Base-by-base conservation (phyloP, 2,113 vertebrate species). In the Potamarius usumacintae region DNA sequence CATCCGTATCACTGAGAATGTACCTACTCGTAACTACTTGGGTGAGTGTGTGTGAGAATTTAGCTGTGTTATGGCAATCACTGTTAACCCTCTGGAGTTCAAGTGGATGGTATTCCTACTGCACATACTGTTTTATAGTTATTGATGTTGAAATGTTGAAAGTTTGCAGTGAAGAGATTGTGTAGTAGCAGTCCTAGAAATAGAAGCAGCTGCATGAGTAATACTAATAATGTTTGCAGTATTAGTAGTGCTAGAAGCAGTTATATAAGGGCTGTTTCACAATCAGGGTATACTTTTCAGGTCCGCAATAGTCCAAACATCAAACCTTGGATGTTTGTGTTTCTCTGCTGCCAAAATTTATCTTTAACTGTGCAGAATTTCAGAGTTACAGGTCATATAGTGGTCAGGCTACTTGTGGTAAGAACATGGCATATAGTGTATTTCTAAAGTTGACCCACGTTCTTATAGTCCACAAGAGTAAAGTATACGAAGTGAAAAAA, bases 1-100 rank as follows among this genome's bases (percentile, higher is more conserved):
- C 89, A 96, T 99, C 87, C 96, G 52, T 83, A 96, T 99, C 77
- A 95, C 95, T 91, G 98, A 99, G 88, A 94, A 93, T 0, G 92
- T 92, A 0, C 95, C 98, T n/a, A 96, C 96, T 89, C 97, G 96
- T 53, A 99, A 99, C 90, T 99, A 99, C 79, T 88, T 99, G n/a
- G 97, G 98, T 99, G 93, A 94, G 95, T 89, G 4, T 87, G 30
- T 58, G 7, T 1, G 17, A 22, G 22, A 50, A 22, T 55, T 30
- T 34, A 22, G 15, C 58, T 10, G n/a, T 9, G 48, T 22, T 55
- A 17, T 58, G 3, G 12, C 5, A 55, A 17, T 8, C 50, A 53
- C 25, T n/a, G 6, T 7, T 53, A 78, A 78, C 7, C 48, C 12
- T 53, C 20, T 52, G 20, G 34, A 12, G 20, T 48, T 77, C 22